Percentiles rank a stretch among this genome's conserved stretches.
phyloP scores from a whole-genome alignment of 30 jellyfish, hydroid and myxozoan species.

The Hydractinia echinata region DNA sequence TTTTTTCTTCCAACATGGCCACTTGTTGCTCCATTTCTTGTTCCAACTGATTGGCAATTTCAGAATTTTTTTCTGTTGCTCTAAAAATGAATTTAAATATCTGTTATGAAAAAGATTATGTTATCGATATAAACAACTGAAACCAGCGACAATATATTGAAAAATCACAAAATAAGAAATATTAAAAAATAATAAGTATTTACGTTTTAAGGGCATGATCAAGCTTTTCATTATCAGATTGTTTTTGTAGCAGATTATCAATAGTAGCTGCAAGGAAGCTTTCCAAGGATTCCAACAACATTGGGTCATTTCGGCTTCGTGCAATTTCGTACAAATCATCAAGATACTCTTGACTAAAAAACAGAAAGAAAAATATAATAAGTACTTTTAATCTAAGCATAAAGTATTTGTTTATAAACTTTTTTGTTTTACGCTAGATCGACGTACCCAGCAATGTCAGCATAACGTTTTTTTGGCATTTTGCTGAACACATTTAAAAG shows the following conservation, averaged over 20 bases:
- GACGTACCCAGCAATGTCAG: too few relatives aligned
- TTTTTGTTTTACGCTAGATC: too few relatives aligned
- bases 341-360: conserved; percentile 74
- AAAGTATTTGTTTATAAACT: not conserved
- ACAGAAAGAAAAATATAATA: not conserved
- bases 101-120: not conserved
- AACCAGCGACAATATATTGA: not conserved
- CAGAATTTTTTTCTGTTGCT: conserved; percentile 78
- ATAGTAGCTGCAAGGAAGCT: conserved; percentile 74
- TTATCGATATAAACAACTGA: not conserved
- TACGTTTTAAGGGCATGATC: conserved; percentile 86
- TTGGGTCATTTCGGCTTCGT: conserved; percentile 62
- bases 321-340: conserved; percentile 80
- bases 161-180: not conserved
- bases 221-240: conserved; percentile 75
- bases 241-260: conserved; percentile 64
- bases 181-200: not conserved
- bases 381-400: not conserved
- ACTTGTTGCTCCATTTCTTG: conserved; percentile 94
- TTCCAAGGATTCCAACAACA: conserved; percentile 72
- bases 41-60: conserved; percentile 65
- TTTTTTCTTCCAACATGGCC: conserved; percentile 61
- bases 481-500: too few relatives aligned
- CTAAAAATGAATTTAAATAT: conserved; percentile 2
- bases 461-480: too few relatives aligned